Percentiles rank a stretch among this genome's conserved stretches.
phyloP scores from a whole-genome alignment of 2,797 vertebrate genomes.

The Tapera naevia region DNA sequence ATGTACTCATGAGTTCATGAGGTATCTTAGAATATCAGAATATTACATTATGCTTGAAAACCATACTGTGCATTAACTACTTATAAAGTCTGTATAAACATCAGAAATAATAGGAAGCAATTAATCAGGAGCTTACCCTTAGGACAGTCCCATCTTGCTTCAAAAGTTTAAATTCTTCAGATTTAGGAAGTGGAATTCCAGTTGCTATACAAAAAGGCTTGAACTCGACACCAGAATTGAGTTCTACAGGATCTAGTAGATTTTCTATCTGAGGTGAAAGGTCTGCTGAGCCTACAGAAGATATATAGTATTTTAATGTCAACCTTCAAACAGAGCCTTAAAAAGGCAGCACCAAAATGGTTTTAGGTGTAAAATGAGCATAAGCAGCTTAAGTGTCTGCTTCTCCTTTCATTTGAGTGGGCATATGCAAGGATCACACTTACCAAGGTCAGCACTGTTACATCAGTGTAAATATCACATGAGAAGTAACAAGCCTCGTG shows the following conservation, averaged over 20 bases:
- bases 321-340: neutral
- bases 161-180: slow-evolving; percentile 82
- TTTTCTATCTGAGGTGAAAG: slow-evolving; percentile 78
- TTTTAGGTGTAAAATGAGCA: neutral
- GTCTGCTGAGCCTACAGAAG: slow-evolving; percentile 70
- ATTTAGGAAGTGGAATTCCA: slow-evolving; percentile 79
- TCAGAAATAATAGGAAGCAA: neutral
- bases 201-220: slow-evolving; percentile 79
- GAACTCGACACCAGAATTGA: slow-evolving; percentile 78
- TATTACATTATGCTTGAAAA: neutral
- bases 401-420: neutral
- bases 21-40: neutral
- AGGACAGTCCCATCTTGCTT: slow-evolving; percentile 82
- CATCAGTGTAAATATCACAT: neutral
- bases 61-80: neutral
- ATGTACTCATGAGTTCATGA: neutral
- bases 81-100: neutral
- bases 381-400: neutral
- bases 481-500: neutral
- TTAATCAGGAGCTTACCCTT: slow-evolving; percentile 66
- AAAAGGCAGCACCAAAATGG: neutral
- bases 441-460: neutral
- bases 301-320: neutral
- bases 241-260: slow-evolving; percentile 73
- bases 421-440: rapidly evolving